phyloP scores from a whole-genome alignment of 2,797 vertebrate genomes.

The Pantherophis alleghaniensis region DNA sequence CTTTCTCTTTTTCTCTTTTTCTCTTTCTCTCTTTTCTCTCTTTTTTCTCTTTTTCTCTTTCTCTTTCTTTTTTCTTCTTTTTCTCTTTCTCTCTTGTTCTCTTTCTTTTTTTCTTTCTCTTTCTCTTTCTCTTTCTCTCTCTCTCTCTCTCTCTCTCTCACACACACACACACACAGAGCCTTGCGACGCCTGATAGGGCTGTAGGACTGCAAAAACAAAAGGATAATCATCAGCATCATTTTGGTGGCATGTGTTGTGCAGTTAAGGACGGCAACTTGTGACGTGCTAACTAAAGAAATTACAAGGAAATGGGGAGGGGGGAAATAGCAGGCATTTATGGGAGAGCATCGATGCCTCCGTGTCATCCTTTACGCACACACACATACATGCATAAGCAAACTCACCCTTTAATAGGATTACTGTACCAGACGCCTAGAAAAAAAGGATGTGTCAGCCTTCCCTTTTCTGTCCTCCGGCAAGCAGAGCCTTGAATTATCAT shows the following conservation, averaged over 20 bases:
- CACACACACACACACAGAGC: no score
- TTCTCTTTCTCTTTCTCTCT: no score
- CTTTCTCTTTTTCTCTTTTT: accelerated
- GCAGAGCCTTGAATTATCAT: not conserved
- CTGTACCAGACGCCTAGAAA: not conserved
- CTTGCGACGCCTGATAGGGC: no score
- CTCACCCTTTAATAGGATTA: not conserved
- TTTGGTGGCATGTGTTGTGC: not conserved
- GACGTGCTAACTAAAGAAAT: not conserved
- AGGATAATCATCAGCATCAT: not conserved
- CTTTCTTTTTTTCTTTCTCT: no score
- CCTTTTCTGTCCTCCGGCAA: not conserved
- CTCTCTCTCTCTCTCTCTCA: no score
- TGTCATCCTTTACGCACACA: not conserved
- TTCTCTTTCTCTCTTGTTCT: no score
- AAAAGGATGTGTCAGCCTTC: not conserved
- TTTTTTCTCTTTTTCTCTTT: no score
- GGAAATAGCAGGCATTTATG: not conserved
- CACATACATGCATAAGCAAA: not conserved
- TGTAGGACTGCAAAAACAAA: no score
- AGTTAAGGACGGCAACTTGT: not conserved
- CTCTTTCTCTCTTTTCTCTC: no score
- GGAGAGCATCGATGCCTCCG: not conserved
- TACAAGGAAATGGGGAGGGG: not conserved
- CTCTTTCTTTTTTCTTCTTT: accelerated